Evolutionary conservation across 2,113 vertebrate genomes (phyloP).

Genomic region (Geococcyx californianus): DNA sequence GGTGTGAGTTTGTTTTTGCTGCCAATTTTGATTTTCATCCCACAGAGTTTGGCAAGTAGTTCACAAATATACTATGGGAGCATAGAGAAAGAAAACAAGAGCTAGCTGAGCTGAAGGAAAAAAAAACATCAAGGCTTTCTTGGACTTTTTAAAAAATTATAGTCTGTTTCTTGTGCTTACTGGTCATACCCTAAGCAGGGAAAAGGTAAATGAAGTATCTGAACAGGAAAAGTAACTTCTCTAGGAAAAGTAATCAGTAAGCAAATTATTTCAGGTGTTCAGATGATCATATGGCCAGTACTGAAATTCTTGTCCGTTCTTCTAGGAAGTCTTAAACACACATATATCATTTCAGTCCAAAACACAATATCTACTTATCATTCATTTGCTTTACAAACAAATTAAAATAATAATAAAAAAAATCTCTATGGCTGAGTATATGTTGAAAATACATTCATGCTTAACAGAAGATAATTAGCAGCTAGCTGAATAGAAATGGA

Average conservation of each 20-base stretch:
- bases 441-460: neutral
- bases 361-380: neutral
- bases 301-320: neutral
- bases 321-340: neutral
- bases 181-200: neutral
- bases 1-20: neutral
- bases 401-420: neutral
- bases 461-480: conserved; percentile 36
- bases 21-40: neutral
- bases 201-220: neutral
- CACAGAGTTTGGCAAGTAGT: neutral
- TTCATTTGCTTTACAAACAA: neutral
- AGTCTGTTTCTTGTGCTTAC: neutral
- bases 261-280: neutral
- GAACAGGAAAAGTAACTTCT: neutral
- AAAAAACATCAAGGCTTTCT: neutral
- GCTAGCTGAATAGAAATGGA: neutral
- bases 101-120: neutral
- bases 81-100: neutral
- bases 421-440: neutral
- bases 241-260: neutral
- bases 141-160: neutral
- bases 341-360: neutral
- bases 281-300: neutral
- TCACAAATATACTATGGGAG: rapidly evolving